Conservation (phyloP, 2,113 vertebrate genomes). For the Hiodon tergisus region DNA sequence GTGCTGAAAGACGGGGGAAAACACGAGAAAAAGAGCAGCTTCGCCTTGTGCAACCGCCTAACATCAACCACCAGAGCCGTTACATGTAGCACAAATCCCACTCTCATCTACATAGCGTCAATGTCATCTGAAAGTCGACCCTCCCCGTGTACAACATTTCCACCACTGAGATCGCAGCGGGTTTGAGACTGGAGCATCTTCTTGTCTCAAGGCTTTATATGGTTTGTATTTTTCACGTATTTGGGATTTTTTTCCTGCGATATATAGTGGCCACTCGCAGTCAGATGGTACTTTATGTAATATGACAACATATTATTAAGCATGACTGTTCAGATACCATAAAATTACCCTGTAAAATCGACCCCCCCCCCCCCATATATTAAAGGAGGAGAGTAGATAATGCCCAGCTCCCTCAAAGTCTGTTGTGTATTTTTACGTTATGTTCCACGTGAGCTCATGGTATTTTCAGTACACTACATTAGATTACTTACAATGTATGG, state of each 20-base stretch:
- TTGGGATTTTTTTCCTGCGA: slow-evolving; percentile 38
- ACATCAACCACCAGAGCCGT: slow-evolving; percentile 59
- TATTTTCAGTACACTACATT: too few species aligned
- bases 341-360: slow-evolving; percentile 18
- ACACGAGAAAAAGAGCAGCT: slow-evolving; percentile 53
- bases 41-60: slow-evolving; percentile 51
- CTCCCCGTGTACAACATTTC: slow-evolving; percentile 69
- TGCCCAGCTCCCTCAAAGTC: too few species aligned
- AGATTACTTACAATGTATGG: too few species aligned
- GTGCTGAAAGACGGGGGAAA: slow-evolving; percentile 65
- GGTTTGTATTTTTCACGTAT: slow-evolving; percentile 40
- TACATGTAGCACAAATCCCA: slow-evolving; percentile 60
- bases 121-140: slow-evolving; percentile 74
- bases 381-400: background rate
- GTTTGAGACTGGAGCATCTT: slow-evolving; percentile 62
- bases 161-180: slow-evolving; percentile 63
- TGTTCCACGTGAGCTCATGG: too few species aligned
- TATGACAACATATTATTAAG: slow-evolving; percentile 31
- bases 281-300: slow-evolving; percentile 37
- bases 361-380: background rate
- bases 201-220: slow-evolving; percentile 63
- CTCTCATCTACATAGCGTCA: slow-evolving; percentile 70
- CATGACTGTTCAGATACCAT: slow-evolving; percentile 14
- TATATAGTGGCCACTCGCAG: slow-evolving; percentile 32
- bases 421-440: background rate